Conservation (phyloP, 2,797 vertebrate species). For the Cynopterus sphinx region DNA sequence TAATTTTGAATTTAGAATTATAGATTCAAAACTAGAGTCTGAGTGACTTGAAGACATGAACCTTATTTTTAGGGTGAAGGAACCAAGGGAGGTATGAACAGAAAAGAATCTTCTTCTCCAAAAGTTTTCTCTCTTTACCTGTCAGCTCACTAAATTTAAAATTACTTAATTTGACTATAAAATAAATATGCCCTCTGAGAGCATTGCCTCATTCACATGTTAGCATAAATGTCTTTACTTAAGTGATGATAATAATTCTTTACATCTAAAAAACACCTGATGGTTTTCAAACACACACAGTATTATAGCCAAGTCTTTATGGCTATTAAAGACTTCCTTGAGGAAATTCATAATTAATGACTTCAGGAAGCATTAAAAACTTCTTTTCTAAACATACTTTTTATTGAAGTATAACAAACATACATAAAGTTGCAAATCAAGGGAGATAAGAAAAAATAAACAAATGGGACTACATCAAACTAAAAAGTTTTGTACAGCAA, state of each 20-base stretch:
- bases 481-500: too few relatives aligned
- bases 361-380: background rate
- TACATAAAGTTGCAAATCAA: background rate
- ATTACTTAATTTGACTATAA: background rate
- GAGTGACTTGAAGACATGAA: background rate
- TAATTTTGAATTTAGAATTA: background rate
- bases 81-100: background rate
- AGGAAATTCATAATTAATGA: background rate
- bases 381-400: background rate
- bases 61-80: background rate
- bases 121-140: background rate
- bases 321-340: background rate
- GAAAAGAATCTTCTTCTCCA: background rate
- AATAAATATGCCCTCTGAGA: conserved; percentile 28
- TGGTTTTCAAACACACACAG: conserved; percentile 24
- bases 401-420: background rate
- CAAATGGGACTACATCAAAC: too few relatives aligned
- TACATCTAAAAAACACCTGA: background rate
- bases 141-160: background rate
- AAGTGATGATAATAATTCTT: background rate
- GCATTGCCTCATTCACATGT: background rate
- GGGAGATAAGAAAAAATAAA: too few relatives aligned
- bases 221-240: background rate
- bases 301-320: conserved; percentile 2
- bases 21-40: background rate